These are phyloP conservation scores for Holothuria glaberrima DNA, from an alignment of 35 echinoderm and acorn worm genomes.

Conservation along the genomic window DNA sequence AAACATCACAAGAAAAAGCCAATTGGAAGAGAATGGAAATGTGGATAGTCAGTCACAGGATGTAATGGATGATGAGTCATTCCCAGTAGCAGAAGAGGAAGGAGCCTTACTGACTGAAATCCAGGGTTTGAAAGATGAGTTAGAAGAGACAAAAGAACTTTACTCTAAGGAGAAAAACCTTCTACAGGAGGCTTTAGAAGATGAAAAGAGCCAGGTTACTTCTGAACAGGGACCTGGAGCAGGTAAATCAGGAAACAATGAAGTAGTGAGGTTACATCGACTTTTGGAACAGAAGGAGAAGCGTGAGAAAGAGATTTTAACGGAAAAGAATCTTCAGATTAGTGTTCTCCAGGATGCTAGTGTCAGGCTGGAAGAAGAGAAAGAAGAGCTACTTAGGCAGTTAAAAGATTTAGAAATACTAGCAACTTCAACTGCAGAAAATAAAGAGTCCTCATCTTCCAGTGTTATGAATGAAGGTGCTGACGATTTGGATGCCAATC, in stretches of 20 bases:
- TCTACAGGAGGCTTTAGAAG: constrained; percentile 82
- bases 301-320: constrained; percentile 91
- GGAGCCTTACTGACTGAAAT: constrained; percentile 57
- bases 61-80: neutral
- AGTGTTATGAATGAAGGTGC: neutral
- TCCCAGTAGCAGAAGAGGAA: neutral
- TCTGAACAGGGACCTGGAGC: constrained; percentile 47
- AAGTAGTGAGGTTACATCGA: constrained; percentile 68
- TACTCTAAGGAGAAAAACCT: constrained; percentile 69
- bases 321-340: constrained; percentile 96
- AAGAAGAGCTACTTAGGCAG: constrained; percentile 54
- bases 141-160: constrained; percentile 75
- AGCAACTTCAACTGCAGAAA: neutral
- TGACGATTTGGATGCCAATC: constrained; percentile 24
- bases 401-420: neutral
- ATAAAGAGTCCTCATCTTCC: neutral
- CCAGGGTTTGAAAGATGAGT: constrained; percentile 65
- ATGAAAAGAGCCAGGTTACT: constrained; percentile 58
- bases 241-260: constrained; percentile 8
- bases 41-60: neutral
- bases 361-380: constrained; percentile 77
- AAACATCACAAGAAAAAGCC: neutral
- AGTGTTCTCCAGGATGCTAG: constrained; percentile 93
- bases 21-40: constrained; percentile 1
- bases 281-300: constrained; percentile 86